phyloP scores from a whole-genome alignment of 1,140 invertebrate species.

The Drosophila yakuba region DNA sequence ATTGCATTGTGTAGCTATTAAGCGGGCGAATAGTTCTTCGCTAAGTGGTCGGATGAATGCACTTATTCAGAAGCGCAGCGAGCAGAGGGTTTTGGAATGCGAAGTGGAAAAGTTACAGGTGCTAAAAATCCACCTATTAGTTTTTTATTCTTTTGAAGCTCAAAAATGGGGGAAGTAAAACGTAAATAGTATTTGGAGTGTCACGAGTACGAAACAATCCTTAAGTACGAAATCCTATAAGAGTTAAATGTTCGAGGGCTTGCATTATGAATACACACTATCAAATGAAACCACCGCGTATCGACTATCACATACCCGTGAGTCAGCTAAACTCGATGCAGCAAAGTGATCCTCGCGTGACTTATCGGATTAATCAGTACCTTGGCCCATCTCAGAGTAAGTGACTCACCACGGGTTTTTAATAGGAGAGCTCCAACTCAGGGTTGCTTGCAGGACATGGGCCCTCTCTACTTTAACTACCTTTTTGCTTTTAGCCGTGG shows the following conservation, averaged over 20 bases:
- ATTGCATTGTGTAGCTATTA: constrained; percentile 53
- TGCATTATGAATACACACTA: no score
- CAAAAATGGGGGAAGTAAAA: background rate
- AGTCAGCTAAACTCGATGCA: background rate
- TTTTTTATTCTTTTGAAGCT: background rate
- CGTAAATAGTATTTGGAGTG: background rate
- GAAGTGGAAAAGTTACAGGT: constrained; percentile 1
- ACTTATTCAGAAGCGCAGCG: background rate
- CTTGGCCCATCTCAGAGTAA: constrained; percentile 20
- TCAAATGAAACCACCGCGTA: no score
- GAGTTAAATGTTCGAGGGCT: no score
- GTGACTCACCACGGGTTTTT: constrained; percentile 23
- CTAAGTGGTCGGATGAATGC: constrained; percentile 34
- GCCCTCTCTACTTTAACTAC: background rate
- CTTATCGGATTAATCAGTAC: constrained; percentile 28
- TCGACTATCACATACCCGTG: background rate
- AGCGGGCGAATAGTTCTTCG: constrained; percentile 31
- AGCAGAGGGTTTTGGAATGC: background rate
- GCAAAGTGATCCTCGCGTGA: constrained; percentile 12
- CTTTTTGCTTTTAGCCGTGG: no score
- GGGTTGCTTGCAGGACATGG: background rate
- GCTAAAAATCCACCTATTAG: background rate
- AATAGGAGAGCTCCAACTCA: background rate
- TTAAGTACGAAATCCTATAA: background rate
- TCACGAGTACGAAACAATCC: background rate